Evolutionary conservation across 2,888 invertebrate genomes (phyloP), one percentile per base, ranked within the genome.

Genomic region (Drosophila kuntzei): DNA sequence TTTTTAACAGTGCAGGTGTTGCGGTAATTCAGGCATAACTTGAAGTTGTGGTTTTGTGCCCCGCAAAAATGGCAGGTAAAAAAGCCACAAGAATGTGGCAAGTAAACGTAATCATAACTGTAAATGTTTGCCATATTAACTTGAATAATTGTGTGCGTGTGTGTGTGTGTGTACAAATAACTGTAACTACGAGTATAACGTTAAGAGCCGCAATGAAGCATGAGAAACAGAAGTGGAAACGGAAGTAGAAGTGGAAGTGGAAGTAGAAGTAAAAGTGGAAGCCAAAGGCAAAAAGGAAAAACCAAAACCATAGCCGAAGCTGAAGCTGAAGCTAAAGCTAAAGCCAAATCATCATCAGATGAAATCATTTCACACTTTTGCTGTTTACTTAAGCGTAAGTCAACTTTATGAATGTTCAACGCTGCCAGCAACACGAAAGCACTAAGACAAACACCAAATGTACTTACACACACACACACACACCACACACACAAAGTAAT

Each of bases 341-440:
- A 63, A 70, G 69, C 82, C 82, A 81, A 84, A 79, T 85, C 85
- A 80, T 80, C 83, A 73, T 80, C 73, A 82, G 80, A 76, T 76
- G 85, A 83, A 83, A 83, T 83, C 82, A 80, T 86, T 83, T 83
- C 80, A 74, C 86, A 83, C 83, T 83, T 83, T 83, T 83, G 67
- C 79, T 76, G 83, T 86, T 86, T 86, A 86, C 83, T 83, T 83
- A 71, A 83, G 86, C 83, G 83, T 83, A 74, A 78, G 76, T 74
- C 83, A 80, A 86, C 73, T 85, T 82, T 85, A 80, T 80, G 80
- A 83, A 85, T 78, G 78, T 47, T 71, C 61, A 64, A 50, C 53
- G 63, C 57, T 32, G 58, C 53, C 55, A 66, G 62, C 64, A 65
- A 43, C 18, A 49, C 37, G 51, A 63, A 69, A 76, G 59, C 61